Conservation (phyloP, 2,797 vertebrate genomes). For the Aplochiton taeniatus region DNA sequence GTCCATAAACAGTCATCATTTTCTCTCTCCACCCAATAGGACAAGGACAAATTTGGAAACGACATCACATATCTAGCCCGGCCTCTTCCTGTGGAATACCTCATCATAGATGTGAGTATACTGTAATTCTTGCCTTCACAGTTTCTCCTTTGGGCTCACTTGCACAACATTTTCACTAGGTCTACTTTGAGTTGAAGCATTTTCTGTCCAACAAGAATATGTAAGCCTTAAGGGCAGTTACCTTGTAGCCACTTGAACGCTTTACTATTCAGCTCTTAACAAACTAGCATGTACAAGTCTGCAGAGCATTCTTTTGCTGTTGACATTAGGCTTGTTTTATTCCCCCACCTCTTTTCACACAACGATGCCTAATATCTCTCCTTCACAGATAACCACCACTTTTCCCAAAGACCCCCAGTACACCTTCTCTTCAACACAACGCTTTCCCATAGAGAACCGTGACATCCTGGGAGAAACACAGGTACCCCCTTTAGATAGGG, state of each 20-base stretch:
- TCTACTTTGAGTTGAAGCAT: no score
- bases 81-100: slow-evolving; percentile 95
- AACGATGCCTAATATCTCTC: background rate
- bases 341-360: background rate
- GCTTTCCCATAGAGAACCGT: slow-evolving; percentile 94
- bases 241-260: background rate
- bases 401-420: slow-evolving; percentile 98
- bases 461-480: slow-evolving; percentile 95
- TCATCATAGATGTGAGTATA: slow-evolving; percentile 96
- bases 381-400: slow-evolving; percentile 91
- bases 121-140: no score
- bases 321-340: background rate
- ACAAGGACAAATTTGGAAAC: slow-evolving; percentile 98
- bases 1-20: background rate
- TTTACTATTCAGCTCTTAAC: background rate
- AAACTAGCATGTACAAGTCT: background rate
- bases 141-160: no score
- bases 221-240: no score
- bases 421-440: slow-evolving; percentile 92
- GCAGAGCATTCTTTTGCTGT: background rate
- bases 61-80: slow-evolving; percentile 96
- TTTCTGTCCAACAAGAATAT: no score
- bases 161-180: no score
- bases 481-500: slow-evolving; percentile 65
- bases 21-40: slow-evolving; percentile 63